Evolutionary conservation across 2,888 invertebrate genomes (phyloP), one percentile per base, ranked within the genome.

Genomic region (Buathra laborator): DNA sequence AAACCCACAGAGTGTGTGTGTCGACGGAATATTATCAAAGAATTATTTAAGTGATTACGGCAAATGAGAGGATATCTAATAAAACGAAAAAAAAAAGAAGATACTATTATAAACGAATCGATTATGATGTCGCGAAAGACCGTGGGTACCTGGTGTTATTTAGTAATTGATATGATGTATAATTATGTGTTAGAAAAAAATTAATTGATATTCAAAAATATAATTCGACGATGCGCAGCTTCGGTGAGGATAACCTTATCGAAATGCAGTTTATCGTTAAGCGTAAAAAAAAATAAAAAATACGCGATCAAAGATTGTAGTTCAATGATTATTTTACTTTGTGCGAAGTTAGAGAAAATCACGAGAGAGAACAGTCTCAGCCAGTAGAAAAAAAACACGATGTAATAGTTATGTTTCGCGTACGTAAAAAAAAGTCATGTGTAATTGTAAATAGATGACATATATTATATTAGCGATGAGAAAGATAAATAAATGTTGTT

Each of bases 401-500:
- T 53, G 53, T 76, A 32, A 70, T 19, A 44, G 64, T 78, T 81
- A 46, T 77, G 62, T 74, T 74, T 56, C 7, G 9, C 56, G 51
- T n/a, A 67, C 67, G n/a, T 32, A 32, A 74, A 37, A 37, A 37
- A 37, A 67, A 86, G 79, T 75, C 78, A 81, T 89, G 86, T 86
- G 86, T 90, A 87, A 87, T 75, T 91, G 90, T 90, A 90, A 71
- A 91, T 90, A 89, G 89, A 86, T 78, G 71, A 85, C 86, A 86
- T 86, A 71, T 32, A 72, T 32, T 84, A 77, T 76, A 72, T 83
- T 89, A 90, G 89, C 56, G 19, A 78, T 51, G 81, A 85, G 37
- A 3, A 32, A 32, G n/a, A 79, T 74, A 87, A 90, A 90, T 90
- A 91, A 90, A 90, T 91, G 89, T 90, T 89, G 87, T 86, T 89